Conservation (phyloP, 2,113 vertebrate species). For the Ptilonorhynchus violaceus region DNA sequence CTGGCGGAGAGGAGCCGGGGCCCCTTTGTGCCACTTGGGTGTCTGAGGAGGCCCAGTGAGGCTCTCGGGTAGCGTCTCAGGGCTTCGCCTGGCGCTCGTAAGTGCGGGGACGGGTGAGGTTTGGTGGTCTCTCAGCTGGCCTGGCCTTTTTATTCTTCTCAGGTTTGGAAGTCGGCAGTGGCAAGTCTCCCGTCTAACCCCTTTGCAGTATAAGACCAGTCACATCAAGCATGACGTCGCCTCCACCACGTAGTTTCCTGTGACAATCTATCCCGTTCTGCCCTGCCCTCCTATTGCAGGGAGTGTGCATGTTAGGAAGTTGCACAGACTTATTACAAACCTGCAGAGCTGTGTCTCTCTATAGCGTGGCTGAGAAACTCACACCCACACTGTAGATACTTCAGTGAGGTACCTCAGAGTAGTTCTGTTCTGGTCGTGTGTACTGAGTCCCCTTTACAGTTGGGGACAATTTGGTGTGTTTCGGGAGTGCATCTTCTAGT, state of each 20-base stretch:
- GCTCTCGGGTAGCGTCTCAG: neutral
- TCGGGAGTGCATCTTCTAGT: neutral
- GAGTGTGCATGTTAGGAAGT: neutral
- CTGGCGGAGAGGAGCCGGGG: neutral
- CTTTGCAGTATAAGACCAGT: neutral
- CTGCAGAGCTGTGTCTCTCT: neutral
- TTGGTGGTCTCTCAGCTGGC: neutral
- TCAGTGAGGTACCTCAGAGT: neutral
- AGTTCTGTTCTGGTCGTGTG: neutral
- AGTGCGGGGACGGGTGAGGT: neutral
- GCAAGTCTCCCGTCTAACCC: neutral
- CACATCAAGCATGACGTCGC: neutral
- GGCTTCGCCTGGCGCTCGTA: neutral
- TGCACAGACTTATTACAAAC: neutral
- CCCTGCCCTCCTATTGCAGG: neutral
- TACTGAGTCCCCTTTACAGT: neutral
- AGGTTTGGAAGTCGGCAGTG: neutral
- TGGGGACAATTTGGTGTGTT: neutral
- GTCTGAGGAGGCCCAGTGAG: neutral
- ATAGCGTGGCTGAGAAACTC: neutral
- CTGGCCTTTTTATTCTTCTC: neutral
- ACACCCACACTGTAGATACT: fast-evolving
- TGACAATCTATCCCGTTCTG: neutral
- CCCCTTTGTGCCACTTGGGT: neutral
- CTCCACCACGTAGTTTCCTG: neutral